These are phyloP conservation scores for Drosophila insularis DNA, from an alignment of 1,140 invertebrate genomes.

Conservation along the genomic window DNA sequence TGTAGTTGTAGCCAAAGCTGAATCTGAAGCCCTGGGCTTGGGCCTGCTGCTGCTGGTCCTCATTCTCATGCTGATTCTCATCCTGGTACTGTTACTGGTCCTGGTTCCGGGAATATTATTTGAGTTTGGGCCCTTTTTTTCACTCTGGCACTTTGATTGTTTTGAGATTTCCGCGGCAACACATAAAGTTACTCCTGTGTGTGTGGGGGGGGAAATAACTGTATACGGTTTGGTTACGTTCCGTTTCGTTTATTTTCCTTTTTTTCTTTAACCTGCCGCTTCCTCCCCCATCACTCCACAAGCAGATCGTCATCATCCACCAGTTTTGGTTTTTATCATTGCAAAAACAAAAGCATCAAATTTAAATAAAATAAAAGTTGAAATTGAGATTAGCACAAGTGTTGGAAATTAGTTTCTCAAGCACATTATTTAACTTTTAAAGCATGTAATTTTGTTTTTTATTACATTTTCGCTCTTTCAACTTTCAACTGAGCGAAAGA, in stretches of 20 bases:
- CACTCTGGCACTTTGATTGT: slow-evolving; percentile 68
- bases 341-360: slow-evolving; percentile 52
- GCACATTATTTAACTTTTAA: slow-evolving; percentile 59
- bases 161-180: slow-evolving; percentile 76
- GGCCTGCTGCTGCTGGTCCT: slow-evolving; percentile 44
- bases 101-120: slow-evolving; percentile 43
- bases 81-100: background rate
- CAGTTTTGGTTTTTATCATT: slow-evolving; percentile 55
- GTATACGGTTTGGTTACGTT: slow-evolving; percentile 28
- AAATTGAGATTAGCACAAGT: slow-evolving; percentile 69
- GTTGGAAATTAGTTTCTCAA: slow-evolving; percentile 66
- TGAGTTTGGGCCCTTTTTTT: slow-evolving; percentile 53
- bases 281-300: background rate
- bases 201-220: background rate
- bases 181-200: slow-evolving; percentile 63
- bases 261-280: background rate
- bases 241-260: slow-evolving; percentile 26
- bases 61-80: slow-evolving; percentile 30
- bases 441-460: slow-evolving; percentile 17
- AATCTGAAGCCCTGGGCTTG: background rate
- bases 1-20: background rate
- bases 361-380: slow-evolving; percentile 80
- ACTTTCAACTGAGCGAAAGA: too few species aligned
- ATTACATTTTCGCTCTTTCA: slow-evolving; percentile 1
- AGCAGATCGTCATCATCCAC: background rate